These are phyloP conservation scores for Gerris lacustris DNA, from an alignment of 2,888 invertebrate genomes.

Conservation along the genomic window DNA sequence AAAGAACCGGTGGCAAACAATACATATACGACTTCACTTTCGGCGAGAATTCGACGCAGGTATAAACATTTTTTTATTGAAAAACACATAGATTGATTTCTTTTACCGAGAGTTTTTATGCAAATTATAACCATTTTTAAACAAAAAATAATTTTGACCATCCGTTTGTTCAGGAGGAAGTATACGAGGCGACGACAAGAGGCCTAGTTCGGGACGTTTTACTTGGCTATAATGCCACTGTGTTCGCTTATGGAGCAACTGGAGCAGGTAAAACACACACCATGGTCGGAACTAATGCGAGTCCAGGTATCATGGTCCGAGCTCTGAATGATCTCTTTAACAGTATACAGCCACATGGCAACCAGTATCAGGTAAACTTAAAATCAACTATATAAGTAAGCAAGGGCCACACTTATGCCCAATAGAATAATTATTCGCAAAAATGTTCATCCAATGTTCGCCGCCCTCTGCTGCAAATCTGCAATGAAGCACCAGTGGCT, in stretches of 20 bases:
- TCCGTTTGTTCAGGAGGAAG: slow-evolving; percentile 48
- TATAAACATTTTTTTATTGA: slow-evolving; percentile 35
- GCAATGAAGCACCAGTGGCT: no score
- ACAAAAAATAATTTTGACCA: neutral
- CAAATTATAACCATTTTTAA: neutral
- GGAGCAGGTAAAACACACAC: slow-evolving; percentile 87
- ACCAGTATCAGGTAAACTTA: slow-evolving; percentile 12
- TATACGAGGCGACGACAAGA: slow-evolving; percentile 76
- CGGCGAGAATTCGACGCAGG: slow-evolving; percentile 74
- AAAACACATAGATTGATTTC: no score
- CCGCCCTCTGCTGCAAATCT: no score
- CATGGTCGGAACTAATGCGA: slow-evolving; percentile 56
- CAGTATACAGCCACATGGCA: slow-evolving; percentile 31
- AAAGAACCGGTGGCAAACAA: slow-evolving; percentile 60
- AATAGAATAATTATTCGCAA: no score
- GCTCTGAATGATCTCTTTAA: slow-evolving; percentile 73
- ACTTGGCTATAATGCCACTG: slow-evolving; percentile 80
- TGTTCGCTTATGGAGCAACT: slow-evolving; percentile 90
- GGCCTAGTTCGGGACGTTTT: slow-evolving; percentile 75
- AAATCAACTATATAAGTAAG: no score
- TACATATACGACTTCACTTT: slow-evolving; percentile 85
- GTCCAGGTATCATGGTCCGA: slow-evolving; percentile 69
- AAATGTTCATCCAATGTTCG: no score
- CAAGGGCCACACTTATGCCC: no score
- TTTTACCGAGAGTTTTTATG: no score